Percentiles rank a stretch among this genome's conserved stretches.
Conservation (phyloP, 2,113 vertebrate genomes). For the Ceyx margarethae region DNA sequence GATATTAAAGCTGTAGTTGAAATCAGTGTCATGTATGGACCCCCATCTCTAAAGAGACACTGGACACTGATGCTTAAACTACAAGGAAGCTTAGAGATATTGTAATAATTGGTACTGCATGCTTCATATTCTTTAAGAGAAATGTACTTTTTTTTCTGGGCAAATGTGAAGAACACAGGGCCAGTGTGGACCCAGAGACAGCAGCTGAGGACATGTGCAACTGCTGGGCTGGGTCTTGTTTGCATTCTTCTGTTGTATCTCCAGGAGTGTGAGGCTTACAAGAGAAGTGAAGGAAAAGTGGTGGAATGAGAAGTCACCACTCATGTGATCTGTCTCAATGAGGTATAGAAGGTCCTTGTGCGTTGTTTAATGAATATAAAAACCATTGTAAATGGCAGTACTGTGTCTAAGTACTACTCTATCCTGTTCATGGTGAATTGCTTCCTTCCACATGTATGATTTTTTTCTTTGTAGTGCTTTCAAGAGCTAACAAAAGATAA, state of each 20-base stretch:
- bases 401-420: neutral
- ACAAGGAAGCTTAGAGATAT: neutral
- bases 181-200: neutral
- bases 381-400: neutral
- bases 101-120: neutral
- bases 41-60: neutral
- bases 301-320: neutral
- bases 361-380: neutral
- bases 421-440: neutral
- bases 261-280: neutral
- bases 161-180: neutral
- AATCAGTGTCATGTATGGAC: neutral
- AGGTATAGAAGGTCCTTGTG: neutral
- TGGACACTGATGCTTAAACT: neutral
- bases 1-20: neutral
- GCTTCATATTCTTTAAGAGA: neutral
- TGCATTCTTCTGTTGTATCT: rapidly evolving
- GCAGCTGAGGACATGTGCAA: neutral
- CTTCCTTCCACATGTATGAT: neutral
- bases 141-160: neutral
- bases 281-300: neutral
- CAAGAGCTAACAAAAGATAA: neutral
- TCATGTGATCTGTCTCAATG: neutral
- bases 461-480: neutral
- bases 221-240: neutral